Conservation (phyloP, 2,797 vertebrate species). For the Chrosomus eos region DNA sequence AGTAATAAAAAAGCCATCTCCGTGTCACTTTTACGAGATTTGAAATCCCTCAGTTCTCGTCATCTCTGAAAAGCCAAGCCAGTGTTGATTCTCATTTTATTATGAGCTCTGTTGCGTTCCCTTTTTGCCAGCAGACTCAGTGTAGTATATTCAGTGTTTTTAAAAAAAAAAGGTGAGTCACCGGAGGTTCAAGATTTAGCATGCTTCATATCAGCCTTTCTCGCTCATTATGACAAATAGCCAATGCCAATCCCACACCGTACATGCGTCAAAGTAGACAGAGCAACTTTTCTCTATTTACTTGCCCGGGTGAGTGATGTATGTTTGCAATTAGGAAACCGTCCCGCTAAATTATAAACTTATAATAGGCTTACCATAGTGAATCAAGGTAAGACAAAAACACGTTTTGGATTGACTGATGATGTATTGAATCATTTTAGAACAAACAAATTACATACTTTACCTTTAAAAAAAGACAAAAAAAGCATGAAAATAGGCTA, state of each 20-base stretch:
- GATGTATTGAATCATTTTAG: background rate
- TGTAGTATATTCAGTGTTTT: background rate
- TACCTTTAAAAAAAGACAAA: background rate
- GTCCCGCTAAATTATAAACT: background rate
- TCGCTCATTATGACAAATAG: background rate
- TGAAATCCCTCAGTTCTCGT: background rate
- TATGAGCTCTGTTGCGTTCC: background rate
- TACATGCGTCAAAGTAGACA: too few species aligned
- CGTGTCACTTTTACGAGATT: background rate
- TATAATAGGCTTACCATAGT: background rate
- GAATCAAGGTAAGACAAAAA: background rate
- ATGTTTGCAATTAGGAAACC: background rate
- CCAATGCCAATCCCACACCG: background rate
- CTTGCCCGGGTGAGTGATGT: background rate
- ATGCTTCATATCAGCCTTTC: background rate
- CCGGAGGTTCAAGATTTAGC: background rate
- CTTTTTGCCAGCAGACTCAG: background rate
- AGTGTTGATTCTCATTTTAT: background rate
- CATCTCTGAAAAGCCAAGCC: background rate
- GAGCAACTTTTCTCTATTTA: background rate
- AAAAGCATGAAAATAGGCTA: background rate
- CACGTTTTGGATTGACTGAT: background rate
- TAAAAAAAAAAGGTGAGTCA: background rate
- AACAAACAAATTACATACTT: background rate
- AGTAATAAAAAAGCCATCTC: background rate